A percentile compares a stretch with the other conserved stretches of the same genome.
phyloP scores from a whole-genome alignment of 2,888 invertebrate genomes.

The Mesorhabditis spiculigera region DNA sequence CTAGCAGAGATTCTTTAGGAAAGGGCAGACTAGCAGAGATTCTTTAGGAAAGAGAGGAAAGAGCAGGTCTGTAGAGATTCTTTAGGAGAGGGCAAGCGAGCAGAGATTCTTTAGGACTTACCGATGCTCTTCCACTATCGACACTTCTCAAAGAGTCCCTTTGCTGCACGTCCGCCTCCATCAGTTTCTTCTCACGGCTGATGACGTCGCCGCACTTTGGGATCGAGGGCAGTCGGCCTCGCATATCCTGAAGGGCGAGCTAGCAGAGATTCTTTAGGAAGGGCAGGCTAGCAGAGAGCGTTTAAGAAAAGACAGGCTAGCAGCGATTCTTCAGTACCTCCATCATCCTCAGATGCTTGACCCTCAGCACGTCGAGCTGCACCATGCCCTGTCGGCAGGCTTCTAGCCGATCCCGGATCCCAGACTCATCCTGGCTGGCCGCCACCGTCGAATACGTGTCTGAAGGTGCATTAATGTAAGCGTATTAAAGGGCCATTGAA shows the following conservation, averaged over 20 bases:
- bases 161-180: constrained; percentile 21
- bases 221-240: constrained; percentile 28
- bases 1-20: no score
- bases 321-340: constrained; percentile 12
- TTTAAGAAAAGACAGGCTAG: neutral
- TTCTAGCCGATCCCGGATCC: constrained; percentile 29
- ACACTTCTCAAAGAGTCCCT: constrained; percentile 24
- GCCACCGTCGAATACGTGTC: neutral
- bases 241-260: constrained; percentile 20
- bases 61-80: no score
- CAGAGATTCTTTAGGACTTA: neutral
- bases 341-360: constrained; percentile 29
- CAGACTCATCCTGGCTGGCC: constrained; percentile 6
- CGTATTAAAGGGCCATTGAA: no score
- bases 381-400: constrained; percentile 37
- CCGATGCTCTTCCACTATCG: neutral
- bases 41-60: no score
- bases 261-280: neutral
- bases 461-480: neutral
- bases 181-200: constrained; percentile 22
- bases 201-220: constrained; percentile 31
- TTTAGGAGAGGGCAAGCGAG: no score
- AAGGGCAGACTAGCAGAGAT: no score
- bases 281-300: neutral
- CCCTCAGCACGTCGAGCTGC: constrained; percentile 27